Base-by-base conservation (phyloP, 2,888 invertebrate genomes). In the Nephrotoma appendiculata region DNA sequence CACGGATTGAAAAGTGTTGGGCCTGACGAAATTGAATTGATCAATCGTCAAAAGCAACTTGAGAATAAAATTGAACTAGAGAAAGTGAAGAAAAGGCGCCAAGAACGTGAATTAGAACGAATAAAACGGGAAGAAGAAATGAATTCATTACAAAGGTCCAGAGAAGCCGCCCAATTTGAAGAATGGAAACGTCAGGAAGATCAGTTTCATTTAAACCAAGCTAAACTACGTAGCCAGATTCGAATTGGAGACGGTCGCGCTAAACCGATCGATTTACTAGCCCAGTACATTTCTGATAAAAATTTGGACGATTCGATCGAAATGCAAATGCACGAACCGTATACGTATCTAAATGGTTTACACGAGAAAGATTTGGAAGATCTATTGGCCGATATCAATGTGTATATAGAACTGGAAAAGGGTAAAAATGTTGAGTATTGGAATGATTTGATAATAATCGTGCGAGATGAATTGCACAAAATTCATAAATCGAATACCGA, bases 261-360 rank as follows among this genome's bases (percentile, higher is more conserved):
- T 0, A 99, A 99, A 90, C 99, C 99, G 0, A 99, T 99, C 88
- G 99, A 99, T 93, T 93, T 99, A 88, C 92, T 99, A 87, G 99
- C 99, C 0, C 97, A 99, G 92, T 99, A 99, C 90, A 97, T 99
- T 87, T 96, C 96, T 90, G 96, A 96, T 0, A 97, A 98, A 89
- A 96, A 97, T 89, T 94, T 96, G 88, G 96, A 97, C 86, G 96
- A 98, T 89, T 97, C 98, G 0, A 95, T 99, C 41, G 99, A 99
- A 92, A 98, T 99, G 97, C 98, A 99, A 92, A 98, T 99, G 97
- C 98, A 98, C 90, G 99, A 99, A 91, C 99, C 99, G 0, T 98
- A 99, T 90, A 96, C 97, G 0, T 98, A 98, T 90, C 93, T 99
- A 0, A 97, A 98, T 90, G 98, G 99, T 0, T 92, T 99, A 87